A percentile compares a stretch with the other conserved stretches of the same genome.
These are phyloP conservation scores for Antechinus flavipes DNA, from an alignment of 2,113 vertebrate genomes.

Conservation along the genomic window DNA sequence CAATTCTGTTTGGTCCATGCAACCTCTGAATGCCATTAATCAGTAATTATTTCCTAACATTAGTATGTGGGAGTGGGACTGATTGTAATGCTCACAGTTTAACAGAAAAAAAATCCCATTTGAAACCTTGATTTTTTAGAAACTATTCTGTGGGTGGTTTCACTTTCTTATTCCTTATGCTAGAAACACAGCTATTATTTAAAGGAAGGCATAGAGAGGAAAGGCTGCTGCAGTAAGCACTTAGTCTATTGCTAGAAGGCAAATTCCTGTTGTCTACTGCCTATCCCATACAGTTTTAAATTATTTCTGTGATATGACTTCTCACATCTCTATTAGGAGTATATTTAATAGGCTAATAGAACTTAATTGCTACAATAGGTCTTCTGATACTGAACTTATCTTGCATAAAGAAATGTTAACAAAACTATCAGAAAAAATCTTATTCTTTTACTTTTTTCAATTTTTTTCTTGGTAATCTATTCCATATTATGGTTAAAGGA, in stretches of 20 bases:
- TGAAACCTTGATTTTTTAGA: conserved; percentile 33
- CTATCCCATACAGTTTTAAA: conserved; percentile 41
- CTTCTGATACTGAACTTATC: conserved; percentile 17
- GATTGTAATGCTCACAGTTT: neutral
- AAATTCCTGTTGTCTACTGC: conserved; percentile 4
- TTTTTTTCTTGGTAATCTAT: neutral
- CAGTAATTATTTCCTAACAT: conserved; percentile 39
- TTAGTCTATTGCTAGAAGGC: neutral
- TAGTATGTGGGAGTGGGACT: conserved; percentile 26
- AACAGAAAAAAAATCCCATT: neutral
- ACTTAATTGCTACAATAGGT: conserved; percentile 3
- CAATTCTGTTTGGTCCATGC: neutral
- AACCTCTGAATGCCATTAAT: conserved; percentile 3
- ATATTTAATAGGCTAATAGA: conserved; percentile 24
- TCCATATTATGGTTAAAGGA: neutral
- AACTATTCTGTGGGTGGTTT: conserved; percentile 25
- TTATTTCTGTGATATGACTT: conserved; percentile 20
- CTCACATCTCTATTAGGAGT: conserved; percentile 10
- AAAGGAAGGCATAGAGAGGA: neutral
- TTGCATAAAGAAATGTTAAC: neutral
- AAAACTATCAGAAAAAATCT: neutral
- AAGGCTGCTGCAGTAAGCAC: neutral
- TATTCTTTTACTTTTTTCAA: neutral
- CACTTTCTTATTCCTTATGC: conserved; percentile 55
- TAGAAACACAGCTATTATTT: conserved; percentile 45